phyloP scores from a whole-genome alignment of 2,797 vertebrate genomes.

The Chelon auratus region DNA sequence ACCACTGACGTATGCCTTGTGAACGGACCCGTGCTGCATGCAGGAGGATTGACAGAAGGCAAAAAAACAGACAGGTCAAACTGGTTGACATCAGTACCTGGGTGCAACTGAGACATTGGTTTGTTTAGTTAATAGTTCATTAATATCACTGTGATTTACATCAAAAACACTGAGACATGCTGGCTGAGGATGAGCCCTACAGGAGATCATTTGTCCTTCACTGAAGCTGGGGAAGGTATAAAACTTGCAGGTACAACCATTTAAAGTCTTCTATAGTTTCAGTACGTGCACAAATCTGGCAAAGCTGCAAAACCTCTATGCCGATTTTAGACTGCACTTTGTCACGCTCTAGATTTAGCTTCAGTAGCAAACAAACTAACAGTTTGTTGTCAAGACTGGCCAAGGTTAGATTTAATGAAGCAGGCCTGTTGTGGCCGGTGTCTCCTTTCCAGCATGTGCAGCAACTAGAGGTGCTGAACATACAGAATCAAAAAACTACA shows the following conservation, averaged over 20 bases:
- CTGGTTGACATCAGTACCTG: too few species aligned
- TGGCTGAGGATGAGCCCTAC: too few species aligned
- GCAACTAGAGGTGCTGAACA: not conserved
- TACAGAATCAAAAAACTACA: not conserved
- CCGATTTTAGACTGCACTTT: not conserved
- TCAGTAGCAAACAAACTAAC: not conserved
- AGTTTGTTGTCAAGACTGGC: not conserved
- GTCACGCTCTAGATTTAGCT: not conserved
- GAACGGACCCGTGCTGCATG: not conserved
- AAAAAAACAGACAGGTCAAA: not conserved
- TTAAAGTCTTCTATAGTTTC: not conserved
- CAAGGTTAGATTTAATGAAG: not conserved
- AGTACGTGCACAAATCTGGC: not conserved
- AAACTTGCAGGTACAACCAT: not conserved
- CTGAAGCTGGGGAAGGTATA: too few species aligned
- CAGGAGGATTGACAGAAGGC: not conserved
- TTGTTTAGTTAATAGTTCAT: not conserved
- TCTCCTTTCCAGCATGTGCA: slow-evolving; percentile 1
- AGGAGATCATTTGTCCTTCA: too few species aligned
- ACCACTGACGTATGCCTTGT: slow-evolving; percentile 5
- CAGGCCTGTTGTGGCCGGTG: not conserved
- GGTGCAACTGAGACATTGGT: not conserved
- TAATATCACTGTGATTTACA: not conserved
- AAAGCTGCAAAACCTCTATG: not conserved
- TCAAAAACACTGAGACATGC: too few species aligned